phyloP scores from a whole-genome alignment of 2,113 vertebrate genomes.

The Stegostoma tigrinum region DNA sequence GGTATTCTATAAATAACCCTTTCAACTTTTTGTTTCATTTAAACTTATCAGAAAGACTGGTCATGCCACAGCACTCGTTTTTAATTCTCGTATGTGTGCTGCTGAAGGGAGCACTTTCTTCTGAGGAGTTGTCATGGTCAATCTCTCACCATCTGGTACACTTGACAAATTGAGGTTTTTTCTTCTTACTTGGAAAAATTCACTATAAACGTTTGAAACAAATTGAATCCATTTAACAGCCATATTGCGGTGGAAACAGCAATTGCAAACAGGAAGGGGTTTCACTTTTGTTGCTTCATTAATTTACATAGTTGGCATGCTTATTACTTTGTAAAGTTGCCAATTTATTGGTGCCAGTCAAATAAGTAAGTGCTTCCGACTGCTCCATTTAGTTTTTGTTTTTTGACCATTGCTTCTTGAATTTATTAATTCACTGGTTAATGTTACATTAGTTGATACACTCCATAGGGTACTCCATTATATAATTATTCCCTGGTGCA shows the following conservation, averaged over 20 bases:
- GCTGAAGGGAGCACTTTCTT: too few relatives aligned
- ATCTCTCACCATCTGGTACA: too few relatives aligned
- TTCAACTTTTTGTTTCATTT: too few relatives aligned
- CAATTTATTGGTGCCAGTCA: not conserved
- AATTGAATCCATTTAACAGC: not conserved
- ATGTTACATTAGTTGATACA: not conserved
- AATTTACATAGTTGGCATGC: not conserved
- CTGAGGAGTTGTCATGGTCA: too few relatives aligned
- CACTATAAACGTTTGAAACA: not conserved
- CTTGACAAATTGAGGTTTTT: not conserved
- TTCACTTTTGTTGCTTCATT: not conserved
- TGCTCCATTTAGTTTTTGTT: not conserved
- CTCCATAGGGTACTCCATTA: not conserved
- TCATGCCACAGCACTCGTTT: too few relatives aligned
- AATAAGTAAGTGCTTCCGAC: not conserved
- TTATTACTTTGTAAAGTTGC: not conserved
- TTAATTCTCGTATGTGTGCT: too few relatives aligned
- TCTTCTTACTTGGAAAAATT: not conserved
- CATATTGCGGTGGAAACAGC: not conserved
- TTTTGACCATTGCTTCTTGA: not conserved
- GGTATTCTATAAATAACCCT: too few relatives aligned
- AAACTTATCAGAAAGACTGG: too few relatives aligned
- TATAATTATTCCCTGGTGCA: not conserved
- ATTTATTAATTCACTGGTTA: not conserved
- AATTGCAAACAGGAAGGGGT: not conserved